Base-by-base conservation (phyloP, 2,888 invertebrate genomes). In the Dolichomitus sp. region DNA sequence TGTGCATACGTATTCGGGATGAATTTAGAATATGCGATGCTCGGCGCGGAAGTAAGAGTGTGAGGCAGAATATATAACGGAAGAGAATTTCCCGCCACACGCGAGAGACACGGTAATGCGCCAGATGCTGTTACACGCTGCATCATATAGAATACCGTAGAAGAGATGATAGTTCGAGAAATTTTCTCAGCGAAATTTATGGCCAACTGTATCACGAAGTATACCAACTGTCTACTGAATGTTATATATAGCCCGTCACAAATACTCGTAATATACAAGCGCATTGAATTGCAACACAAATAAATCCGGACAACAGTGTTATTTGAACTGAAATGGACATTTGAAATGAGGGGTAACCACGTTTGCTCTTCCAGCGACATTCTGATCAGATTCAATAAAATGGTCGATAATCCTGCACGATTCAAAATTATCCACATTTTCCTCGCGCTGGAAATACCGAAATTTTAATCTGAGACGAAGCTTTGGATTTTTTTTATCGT, bases 51-150 rank as follows among this genome's bases (percentile, higher is more conserved):
- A 54, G 79, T 23, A 52, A 11, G 23, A 54, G 42, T 54, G 42
- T 23, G 73, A 73, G 73, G 54, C 19, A 14, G 70, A 61, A 66
- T 68, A 68, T 59, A 74, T 48, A 73, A 42, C 77, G 81, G 78
- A 78, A 73, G 81, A 78, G 68, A 81, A 69, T 77, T 77, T 81
- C 54, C 73, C 68, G 61, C 77, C 68, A 48, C 54, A 52, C 59
- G 48, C 50, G 27, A 42, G 68, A 63, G 61, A 77, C 73, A 61
- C 61, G 61, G 72, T 52, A 23, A 68, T 6, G 74, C 69, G 45
- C 69, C 78, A 74, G 82, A 82, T 82, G 82, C 78, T 70, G 63
- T 54, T 69, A 78, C 73, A 81, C 73, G 65, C 30, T 69, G 78
- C 50, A 72, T 30, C 65, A 33, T 48, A 37, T 33, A 52, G 9